Base-by-base conservation (phyloP, 2,113 vertebrate species). In the Vombatus ursinus region DNA sequence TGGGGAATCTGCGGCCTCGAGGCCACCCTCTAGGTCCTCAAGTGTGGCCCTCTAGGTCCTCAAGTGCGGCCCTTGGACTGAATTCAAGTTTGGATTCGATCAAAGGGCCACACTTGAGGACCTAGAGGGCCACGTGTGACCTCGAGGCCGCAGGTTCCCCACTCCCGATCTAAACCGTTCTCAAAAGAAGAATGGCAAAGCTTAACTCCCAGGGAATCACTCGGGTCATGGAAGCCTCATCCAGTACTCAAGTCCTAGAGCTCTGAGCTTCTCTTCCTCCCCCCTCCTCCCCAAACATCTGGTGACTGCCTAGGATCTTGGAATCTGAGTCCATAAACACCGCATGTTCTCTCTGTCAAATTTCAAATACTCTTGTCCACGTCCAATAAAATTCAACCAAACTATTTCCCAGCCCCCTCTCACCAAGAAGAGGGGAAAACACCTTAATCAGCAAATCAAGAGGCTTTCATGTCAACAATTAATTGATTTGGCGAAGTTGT, bases 401-500 rank as follows among this genome's bases (percentile, higher is more conserved):
- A 90, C 90, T 96, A 93, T 37, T 90, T 90, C 44, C 0, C 4
- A 7, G 94, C 92, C 94, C 97, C 92, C 89, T 44, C 93, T 37
- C 68, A 44, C n/a, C 6, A 84, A 23, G 68, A 84, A 91, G 91
- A 94, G 94, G 93, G 95, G 61, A 95, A 98, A 98, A 98, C 94
- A 96, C 54, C 94, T 97, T 95, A 92, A 96, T 92, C 57, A 94
- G 91, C 50, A 57, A 50, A 50, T 90, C 49, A n/a, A 93, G 94
- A 48, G 84, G 91, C 93, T 97, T 96, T 98, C 53, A 47, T 97
- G 90, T 93, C 49, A 94, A 95, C 52, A 95, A 97, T 92, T 95
- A 97, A 97, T 97, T 98, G 96, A 95, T 94, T 94, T 61, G 95
- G 95, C 53, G 92, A 96, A 91, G 31, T 95, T 98, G 96, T 95